Percentiles rank a stretch among this genome's conserved stretches.
Conservation (phyloP, 2,888 invertebrate species). For the Drepanosiphum platanoidis region DNA sequence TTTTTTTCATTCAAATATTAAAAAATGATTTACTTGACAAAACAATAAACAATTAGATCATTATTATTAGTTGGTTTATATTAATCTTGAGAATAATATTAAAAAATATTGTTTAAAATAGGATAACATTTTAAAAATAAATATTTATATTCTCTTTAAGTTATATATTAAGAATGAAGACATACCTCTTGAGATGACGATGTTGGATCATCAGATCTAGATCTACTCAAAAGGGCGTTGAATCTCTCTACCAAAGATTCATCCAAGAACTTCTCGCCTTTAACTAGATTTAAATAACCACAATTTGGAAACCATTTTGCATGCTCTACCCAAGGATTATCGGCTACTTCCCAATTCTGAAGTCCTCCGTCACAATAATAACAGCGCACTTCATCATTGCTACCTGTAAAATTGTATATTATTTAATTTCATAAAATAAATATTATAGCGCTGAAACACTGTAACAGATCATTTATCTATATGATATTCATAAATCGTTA, state of each 20-base stretch:
- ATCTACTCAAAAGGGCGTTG: conserved; percentile 51
- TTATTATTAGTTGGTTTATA: too few relatives aligned
- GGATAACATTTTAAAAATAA: too few relatives aligned
- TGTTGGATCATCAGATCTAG: conserved; percentile 17
- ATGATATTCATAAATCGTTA: neutral
- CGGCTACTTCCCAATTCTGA: conserved; percentile 87
- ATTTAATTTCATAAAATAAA: neutral
- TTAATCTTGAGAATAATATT: too few relatives aligned
- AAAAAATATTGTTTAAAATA: too few relatives aligned
- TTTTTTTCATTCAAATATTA: too few relatives aligned
- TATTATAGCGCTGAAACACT: too few relatives aligned
- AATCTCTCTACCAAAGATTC: conserved; percentile 64
- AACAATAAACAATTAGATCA: too few relatives aligned
- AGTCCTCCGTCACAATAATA: conserved; percentile 95
- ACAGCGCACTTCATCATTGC: conserved; percentile 77
- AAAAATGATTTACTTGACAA: too few relatives aligned
- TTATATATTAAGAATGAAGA: too few relatives aligned
- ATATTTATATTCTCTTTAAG: too few relatives aligned
- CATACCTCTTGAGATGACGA: conserved; percentile 40
- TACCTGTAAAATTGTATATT: conserved; percentile 71
- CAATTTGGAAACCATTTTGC: conserved; percentile 93
- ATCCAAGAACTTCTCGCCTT: conserved; percentile 82
- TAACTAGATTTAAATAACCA: conserved; percentile 82
- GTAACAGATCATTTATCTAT: too few relatives aligned
- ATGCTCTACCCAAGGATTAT: conserved; percentile 94